These are phyloP conservation scores for Hippocampus barbouri DNA, from an alignment of 2,113 vertebrate species.

Conservation along the genomic window DNA sequence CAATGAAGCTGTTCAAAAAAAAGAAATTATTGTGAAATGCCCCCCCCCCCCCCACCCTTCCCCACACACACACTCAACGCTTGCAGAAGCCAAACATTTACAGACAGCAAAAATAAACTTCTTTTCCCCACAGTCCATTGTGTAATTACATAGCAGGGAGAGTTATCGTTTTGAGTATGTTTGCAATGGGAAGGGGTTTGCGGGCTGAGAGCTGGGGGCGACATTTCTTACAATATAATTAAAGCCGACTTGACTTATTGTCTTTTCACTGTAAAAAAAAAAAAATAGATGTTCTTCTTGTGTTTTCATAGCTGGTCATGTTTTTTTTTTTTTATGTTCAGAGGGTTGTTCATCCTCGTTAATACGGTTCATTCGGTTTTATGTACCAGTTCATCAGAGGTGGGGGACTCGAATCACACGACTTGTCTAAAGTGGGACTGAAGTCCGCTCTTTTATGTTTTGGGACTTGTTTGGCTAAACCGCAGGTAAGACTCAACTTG, in stretches of 20 bases:
- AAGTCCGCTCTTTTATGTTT: conserved; percentile 5
- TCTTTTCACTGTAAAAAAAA: conserved; percentile 62
- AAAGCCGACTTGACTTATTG: conserved; percentile 72
- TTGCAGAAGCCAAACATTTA: conserved; percentile 66
- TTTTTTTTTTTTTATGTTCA: conserved; percentile 4
- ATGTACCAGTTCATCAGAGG: background rate
- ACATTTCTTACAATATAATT: conserved; percentile 67
- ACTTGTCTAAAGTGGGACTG: background rate
- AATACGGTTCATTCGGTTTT: background rate
- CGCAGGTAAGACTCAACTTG: background rate
- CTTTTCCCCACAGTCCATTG: conserved; percentile 63
- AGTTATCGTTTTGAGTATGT: conserved; percentile 64
- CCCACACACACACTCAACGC: conserved; percentile 9
- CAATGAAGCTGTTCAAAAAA: conserved; percentile 63
- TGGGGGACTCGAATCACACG: background rate
- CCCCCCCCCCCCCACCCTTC: conserved; percentile 49
- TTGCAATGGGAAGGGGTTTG: conserved; percentile 70
- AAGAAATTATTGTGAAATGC: conserved; percentile 55
- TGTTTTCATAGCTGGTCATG: background rate
- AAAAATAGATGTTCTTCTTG: conserved; percentile 39
- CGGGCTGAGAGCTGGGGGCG: conserved; percentile 53
- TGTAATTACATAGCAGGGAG: conserved; percentile 66
- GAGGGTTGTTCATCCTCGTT: background rate
- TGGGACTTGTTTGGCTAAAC: background rate
- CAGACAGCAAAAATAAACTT: conserved; percentile 72